Evolutionary conservation across 1,140 invertebrate species (phyloP).

Genomic region (Drosophila athabasca): DNA sequence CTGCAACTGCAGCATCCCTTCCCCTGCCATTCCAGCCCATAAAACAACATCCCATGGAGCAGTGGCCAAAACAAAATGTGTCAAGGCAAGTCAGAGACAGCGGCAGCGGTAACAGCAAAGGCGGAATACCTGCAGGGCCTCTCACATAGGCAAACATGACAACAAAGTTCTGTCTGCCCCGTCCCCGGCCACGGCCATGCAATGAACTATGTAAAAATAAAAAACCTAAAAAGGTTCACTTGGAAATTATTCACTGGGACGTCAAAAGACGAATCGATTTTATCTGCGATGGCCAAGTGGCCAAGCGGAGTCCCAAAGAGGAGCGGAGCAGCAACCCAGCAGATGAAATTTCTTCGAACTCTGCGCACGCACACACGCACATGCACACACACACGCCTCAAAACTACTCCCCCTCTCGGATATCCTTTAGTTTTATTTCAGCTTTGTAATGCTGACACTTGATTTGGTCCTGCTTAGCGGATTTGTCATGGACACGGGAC

Average conservation of each 20-base stretch:
- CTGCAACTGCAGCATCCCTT: not conserved
- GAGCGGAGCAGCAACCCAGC: not conserved
- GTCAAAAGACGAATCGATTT: constrained; percentile 39
- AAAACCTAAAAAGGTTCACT: constrained; percentile 46
- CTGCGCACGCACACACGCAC: constrained; percentile 59
- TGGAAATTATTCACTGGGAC: constrained; percentile 30
- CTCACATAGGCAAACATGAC: constrained; percentile 38
- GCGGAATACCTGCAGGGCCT: constrained; percentile 40
- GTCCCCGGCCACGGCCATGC: not conserved
- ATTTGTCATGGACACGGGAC: constrained; percentile 6
- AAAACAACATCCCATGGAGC: constrained; percentile 10
- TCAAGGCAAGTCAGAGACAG: constrained; percentile 58
- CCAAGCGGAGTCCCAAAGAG: no score
- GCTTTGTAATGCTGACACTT: constrained; percentile 27
- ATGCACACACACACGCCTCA: constrained; percentile 3
- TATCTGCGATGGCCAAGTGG: constrained; percentile 13
- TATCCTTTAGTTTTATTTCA: constrained; percentile 9
- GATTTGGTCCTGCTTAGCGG: constrained; percentile 15
- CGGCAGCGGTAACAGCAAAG: constrained; percentile 30
- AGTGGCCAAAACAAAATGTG: constrained; percentile 57
- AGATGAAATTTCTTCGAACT: constrained; percentile 60
- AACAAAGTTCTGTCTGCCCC: constrained; percentile 7
- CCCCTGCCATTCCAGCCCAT: no score
- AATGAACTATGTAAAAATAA: constrained; percentile 15
- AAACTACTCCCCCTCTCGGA: not conserved